Evolutionary conservation across 2,797 vertebrate species (phyloP).

Genomic region (Dromococcyx pavoninus): DNA sequence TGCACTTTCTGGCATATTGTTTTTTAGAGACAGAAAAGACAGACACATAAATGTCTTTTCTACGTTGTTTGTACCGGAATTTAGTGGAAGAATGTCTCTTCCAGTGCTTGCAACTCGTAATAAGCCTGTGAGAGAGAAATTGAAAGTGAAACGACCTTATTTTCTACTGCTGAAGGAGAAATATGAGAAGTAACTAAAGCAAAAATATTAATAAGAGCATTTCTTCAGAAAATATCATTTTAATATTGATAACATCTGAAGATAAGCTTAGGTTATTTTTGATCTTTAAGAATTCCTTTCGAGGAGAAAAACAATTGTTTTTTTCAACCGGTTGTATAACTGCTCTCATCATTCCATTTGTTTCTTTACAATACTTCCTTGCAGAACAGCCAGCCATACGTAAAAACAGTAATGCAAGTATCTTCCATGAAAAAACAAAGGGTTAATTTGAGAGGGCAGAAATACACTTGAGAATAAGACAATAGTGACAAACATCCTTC

Average conservation of each 20-base stretch:
- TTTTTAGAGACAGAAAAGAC: not conserved
- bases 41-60: not conserved
- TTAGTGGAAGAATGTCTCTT: not conserved
- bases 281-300: not conserved
- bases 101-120: not conserved
- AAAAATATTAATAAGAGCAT: not conserved
- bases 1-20: not conserved
- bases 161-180: not conserved
- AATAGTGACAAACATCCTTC: not conserved
- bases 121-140: conserved; percentile 7
- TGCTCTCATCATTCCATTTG: not conserved
- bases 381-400: not conserved
- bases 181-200: not conserved
- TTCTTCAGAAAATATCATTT: not conserved
- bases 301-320: not conserved
- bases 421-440: not conserved
- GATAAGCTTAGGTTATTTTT: not conserved
- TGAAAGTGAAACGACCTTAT: conserved; percentile 45
- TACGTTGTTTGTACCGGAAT: not conserved
- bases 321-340: not conserved
- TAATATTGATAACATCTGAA: not conserved
- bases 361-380: not conserved
- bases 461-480: not conserved
- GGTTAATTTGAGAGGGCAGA: not conserved
- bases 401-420: not conserved